Conservation (phyloP, 2,888 invertebrate species). For the Cryptocheilus praepositus region DNA sequence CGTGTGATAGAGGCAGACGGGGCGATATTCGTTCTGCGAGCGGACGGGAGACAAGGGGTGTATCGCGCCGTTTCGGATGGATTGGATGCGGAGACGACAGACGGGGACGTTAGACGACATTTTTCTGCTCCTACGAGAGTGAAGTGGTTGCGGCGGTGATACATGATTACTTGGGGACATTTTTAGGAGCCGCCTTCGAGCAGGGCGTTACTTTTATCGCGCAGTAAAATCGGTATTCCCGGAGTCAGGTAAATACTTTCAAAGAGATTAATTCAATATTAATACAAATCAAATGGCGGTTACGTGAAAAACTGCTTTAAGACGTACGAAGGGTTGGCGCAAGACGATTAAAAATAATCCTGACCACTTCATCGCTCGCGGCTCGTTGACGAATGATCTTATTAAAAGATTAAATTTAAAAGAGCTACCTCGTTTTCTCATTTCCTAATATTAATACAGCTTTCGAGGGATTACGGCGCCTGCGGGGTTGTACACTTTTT, state of each 20-base stretch:
- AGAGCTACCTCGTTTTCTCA: slow-evolving; percentile 54
- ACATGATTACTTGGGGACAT: too few species aligned
- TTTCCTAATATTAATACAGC: slow-evolving; percentile 59
- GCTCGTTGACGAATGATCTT: slow-evolving; percentile 62
- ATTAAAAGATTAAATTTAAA: slow-evolving; percentile 62
- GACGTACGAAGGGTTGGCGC: slow-evolving; percentile 6
- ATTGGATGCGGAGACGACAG: slow-evolving; percentile 39
- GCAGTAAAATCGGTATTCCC: too few species aligned
- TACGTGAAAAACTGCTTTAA: too few species aligned
- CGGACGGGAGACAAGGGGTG: too few species aligned
- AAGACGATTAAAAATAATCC: slow-evolving; percentile 54
- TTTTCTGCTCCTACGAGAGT: too few species aligned
- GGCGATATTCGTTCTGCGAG: slow-evolving; percentile 28
- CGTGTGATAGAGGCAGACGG: slow-evolving; percentile 53
- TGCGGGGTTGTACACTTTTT: slow-evolving; percentile 55
- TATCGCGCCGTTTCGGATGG: slow-evolving; percentile 18
- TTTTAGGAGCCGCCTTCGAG: too few species aligned
- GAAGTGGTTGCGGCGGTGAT: too few species aligned
- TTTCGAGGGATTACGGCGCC: slow-evolving; percentile 52
- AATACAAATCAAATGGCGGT: slow-evolving; percentile 26
- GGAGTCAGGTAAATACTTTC: too few species aligned
- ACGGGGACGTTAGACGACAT: not conserved
- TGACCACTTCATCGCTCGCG: slow-evolving; percentile 48
- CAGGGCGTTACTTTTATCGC: too few species aligned
- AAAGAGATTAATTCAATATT: slow-evolving; percentile 25